Evolutionary conservation across 2,888 invertebrate genomes (phyloP), one percentile per base, ranked within the genome.

Genomic region (Dicycla oo): DNA sequence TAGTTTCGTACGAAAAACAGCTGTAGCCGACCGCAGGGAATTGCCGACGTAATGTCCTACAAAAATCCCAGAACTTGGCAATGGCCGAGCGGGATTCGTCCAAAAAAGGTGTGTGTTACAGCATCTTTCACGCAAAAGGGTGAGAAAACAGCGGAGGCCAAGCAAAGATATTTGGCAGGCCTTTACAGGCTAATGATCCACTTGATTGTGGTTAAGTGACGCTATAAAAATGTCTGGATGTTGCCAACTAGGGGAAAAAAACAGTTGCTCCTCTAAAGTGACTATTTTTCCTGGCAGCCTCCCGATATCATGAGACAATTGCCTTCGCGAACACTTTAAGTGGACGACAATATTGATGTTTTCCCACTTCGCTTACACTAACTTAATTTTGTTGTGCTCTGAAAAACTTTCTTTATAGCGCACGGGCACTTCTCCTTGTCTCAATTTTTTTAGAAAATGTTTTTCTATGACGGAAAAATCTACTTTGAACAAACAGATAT

Each of bases 201-300:
- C 92, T 93, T 95, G 95, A 95, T 96, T 96, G 95, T 90, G 95
- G 95, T 93, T 93, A 96, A 96, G 93, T 94, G 95, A 94, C 93
- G 93, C 95, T 92, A 94, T 95, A 94, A 95, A 93, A 94, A 92
- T 92, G 94, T 93, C 94, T 92, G 90, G 90, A 91, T 94, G 94
- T 92, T 95, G 95, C 95, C 95, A 96, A 96, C 92, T 93, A 92
- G 91, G 93, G 93, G 93, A 93, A 94, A 85, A 83, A 86, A 95
- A 94, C 94, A 93, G 93, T 92, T 93, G 93, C 90, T 90, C 86
- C 89, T 93, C 91, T 93, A 93, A 94, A 94, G 93, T 92, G 93
- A 93, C 94, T 94, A 93, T 94, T 94, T 94, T 94, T 94, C 91
- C 94, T 95, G 94, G 95, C 95, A 94, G 87, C 87, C 88, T 88